A percentile compares a stretch with the other conserved stretches of the same genome.
Evolutionary conservation across 37 sponge, comb jelly and placozoan species (phyloP).

Genomic region (Diacarnus erythraeanus): DNA sequence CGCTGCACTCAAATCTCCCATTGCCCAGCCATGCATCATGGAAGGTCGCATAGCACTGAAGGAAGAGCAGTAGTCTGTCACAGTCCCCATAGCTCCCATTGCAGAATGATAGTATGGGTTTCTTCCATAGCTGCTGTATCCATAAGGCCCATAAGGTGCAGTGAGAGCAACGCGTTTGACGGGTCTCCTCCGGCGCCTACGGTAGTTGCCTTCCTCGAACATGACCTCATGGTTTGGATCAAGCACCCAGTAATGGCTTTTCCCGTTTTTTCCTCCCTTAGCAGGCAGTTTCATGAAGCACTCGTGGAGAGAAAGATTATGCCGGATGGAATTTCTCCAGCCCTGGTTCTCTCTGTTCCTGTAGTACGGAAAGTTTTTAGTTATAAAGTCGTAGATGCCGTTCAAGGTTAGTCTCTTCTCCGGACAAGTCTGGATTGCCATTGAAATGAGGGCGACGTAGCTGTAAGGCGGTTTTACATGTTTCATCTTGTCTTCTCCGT

Average conservation of each 20-base stretch:
- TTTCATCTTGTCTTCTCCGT: constrained; percentile 65
- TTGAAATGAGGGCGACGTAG: constrained; percentile 91
- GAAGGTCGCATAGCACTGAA: background rate
- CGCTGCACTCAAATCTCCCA: background rate
- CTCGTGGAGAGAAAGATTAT: constrained; percentile 93
- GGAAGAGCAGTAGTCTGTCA: constrained; percentile 7
- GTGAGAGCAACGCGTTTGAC: constrained; percentile 61
- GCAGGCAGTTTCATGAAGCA: constrained; percentile 93
- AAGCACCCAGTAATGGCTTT: constrained; percentile 93
- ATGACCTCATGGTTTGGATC: constrained; percentile 85
- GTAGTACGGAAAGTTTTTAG: constrained; percentile 91
- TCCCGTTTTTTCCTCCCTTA: constrained; percentile 87
- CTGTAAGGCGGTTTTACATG: constrained; percentile 90
- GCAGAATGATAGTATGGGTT: constrained; percentile 12
- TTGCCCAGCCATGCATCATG: constrained; percentile 25
- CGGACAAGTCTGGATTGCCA: constrained; percentile 83
- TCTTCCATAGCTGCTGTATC: background rate
- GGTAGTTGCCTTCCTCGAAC: constrained; percentile 91
- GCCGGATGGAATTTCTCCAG: constrained; percentile 94
- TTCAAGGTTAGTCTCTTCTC: constrained; percentile 89
- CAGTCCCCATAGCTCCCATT: background rate
- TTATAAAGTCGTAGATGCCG: constrained; percentile 93
- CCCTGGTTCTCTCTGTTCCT: constrained; percentile 92
- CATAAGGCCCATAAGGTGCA: constrained; percentile 14
- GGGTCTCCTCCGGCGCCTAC: constrained; percentile 78